Evolutionary conservation across 2,797 vertebrate species (phyloP).

Genomic region (Sebastiscus albofasciatus): DNA sequence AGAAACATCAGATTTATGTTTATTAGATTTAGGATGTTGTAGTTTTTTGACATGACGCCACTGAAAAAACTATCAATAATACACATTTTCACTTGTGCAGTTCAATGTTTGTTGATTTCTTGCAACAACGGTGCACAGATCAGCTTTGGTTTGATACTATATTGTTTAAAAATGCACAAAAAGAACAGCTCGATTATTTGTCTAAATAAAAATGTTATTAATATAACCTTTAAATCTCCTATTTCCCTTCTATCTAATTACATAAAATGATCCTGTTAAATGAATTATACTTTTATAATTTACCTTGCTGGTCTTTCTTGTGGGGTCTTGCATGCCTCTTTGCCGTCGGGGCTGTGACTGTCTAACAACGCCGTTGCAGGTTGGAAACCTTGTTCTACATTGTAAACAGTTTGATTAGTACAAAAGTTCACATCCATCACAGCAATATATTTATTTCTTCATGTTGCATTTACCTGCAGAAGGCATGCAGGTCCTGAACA

Average conservation of each 20-base stretch:
- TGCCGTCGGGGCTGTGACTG: background rate
- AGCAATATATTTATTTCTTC: background rate
- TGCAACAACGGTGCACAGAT: background rate
- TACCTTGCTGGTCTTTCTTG: constrained; percentile 49
- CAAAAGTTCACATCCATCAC: background rate
- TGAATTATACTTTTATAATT: background rate
- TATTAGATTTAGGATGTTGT: background rate
- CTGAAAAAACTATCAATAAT: background rate
- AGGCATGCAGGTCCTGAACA: constrained; percentile 58
- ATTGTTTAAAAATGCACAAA: background rate
- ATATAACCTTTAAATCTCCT: background rate
- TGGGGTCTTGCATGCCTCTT: background rate
- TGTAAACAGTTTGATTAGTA: background rate
- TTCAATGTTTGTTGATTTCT: background rate
- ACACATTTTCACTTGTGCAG: background rate
- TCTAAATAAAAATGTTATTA: no score
- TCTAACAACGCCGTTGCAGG: constrained; percentile 3
- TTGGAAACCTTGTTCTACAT: constrained; percentile 25
- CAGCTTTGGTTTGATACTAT: background rate
- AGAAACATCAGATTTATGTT: background rate
- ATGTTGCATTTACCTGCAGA: constrained; percentile 34
- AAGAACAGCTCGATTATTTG: background rate
- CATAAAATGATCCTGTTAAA: background rate
- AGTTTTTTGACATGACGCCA: background rate
- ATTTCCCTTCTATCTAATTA: background rate